phyloP scores from a whole-genome alignment of 2,113 vertebrate species.

The Crypturellus undulatus region DNA sequence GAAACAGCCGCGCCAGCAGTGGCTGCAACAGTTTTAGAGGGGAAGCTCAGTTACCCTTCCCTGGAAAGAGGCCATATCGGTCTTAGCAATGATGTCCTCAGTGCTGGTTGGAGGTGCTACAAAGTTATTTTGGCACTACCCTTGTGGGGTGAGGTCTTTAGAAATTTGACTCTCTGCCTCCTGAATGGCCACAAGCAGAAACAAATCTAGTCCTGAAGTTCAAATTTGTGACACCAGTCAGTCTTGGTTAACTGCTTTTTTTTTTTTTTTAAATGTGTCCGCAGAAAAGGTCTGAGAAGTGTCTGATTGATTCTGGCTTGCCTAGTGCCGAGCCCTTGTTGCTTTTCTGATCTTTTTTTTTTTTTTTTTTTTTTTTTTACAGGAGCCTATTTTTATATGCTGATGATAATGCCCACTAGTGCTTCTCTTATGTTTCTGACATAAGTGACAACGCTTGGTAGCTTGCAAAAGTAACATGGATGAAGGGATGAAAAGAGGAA shows the following conservation, averaged over 20 bases:
- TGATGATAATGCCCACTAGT: not conserved
- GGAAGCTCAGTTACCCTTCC: not conserved
- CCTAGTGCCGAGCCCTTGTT: rapidly evolving
- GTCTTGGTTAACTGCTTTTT: not conserved
- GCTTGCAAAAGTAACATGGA: not conserved
- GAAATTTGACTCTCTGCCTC: not conserved
- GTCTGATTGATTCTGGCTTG: not conserved
- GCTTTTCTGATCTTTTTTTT: not conserved
- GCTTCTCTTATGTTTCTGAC: not conserved
- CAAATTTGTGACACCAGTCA: rapidly evolving
- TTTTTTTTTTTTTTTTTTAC: not conserved
- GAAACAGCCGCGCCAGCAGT: rapidly evolving
- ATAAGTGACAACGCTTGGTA: not conserved
- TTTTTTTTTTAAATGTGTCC: not conserved
- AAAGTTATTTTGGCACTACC: not conserved
- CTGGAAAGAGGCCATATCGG: not conserved
- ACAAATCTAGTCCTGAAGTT: not conserved
- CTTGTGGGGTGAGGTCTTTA: not conserved
- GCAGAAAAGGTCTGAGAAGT: not conserved
- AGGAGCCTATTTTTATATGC: not conserved
- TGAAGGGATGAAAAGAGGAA: not conserved
- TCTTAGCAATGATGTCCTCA: not conserved
- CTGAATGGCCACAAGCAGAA: not conserved
- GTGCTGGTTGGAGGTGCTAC: not conserved
- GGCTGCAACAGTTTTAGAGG: not conserved